Evolutionary conservation across 2,888 invertebrate genomes (phyloP).

Genomic region (Euproctis similis): DNA sequence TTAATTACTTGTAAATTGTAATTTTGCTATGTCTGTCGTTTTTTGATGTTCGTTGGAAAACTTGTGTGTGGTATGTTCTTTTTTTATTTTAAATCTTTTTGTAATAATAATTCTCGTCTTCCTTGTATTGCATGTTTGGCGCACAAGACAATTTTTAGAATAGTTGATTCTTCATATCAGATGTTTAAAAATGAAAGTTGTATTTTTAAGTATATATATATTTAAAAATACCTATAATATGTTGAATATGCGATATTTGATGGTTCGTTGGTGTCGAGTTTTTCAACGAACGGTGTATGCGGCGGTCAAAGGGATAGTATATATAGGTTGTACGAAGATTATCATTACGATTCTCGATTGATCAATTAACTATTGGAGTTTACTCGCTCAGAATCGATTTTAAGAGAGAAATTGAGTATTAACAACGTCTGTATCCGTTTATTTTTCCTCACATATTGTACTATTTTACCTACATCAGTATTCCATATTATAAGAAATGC

Average conservation of each 20-base stretch:
- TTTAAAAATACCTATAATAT: conserved; percentile 26
- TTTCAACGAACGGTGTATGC: conserved; percentile 45
- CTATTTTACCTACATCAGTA: too few species aligned
- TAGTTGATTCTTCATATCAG: conserved; percentile 65
- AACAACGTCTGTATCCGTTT: too few species aligned
- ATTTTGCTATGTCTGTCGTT: conserved; percentile 32
- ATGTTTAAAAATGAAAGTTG: conserved; percentile 45
- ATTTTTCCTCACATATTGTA: too few species aligned
- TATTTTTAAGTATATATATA: too few species aligned
- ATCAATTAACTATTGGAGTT: too few species aligned
- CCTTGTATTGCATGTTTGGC: conserved; percentile 62
- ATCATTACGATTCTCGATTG: too few species aligned
- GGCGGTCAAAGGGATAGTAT: too few species aligned
- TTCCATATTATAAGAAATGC: too few species aligned
- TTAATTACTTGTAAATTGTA: conserved; percentile 42
- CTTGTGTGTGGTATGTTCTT: conserved; percentile 38
- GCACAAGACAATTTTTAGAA: conserved; percentile 62
- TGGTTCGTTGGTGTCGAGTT: conserved; percentile 38
- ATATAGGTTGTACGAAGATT: too few species aligned
- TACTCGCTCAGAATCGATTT: too few species aligned
- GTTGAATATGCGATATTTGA: conserved; percentile 35
- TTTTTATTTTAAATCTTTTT: too few species aligned
- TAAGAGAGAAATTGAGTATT: too few species aligned
- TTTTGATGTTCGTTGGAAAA: conserved; percentile 55
- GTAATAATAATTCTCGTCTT: conserved; percentile 54